Conservation (phyloP, 64 coral and sea anemone genomes). For the Exaiptasia diaphana region DNA sequence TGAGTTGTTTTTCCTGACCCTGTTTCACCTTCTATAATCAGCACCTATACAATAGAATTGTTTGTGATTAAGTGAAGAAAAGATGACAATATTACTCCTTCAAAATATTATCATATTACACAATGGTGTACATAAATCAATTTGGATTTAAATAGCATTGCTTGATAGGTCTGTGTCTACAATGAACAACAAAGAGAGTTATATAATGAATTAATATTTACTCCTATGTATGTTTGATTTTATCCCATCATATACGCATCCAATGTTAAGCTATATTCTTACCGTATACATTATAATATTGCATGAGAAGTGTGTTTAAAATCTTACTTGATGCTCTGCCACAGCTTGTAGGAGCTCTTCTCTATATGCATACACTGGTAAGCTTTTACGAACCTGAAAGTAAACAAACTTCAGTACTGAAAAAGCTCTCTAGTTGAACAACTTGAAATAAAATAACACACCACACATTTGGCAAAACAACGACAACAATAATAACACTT, state of each 20-base stretch:
- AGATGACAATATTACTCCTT: too few species aligned
- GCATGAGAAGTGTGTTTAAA: neutral
- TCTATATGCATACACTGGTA: conserved; percentile 88
- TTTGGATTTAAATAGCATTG: too few species aligned
- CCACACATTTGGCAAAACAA: neutral
- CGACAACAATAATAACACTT: neutral
- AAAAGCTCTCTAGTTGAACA: neutral
- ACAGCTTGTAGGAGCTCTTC: conserved; percentile 80
- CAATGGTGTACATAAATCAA: too few species aligned
- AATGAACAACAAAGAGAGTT: too few species aligned
- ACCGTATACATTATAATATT: neutral
- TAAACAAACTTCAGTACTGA: too few species aligned
- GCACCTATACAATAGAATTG: conserved; percentile 47
- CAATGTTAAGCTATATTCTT: too few species aligned
- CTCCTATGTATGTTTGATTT: too few species aligned
- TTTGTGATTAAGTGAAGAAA: neutral
- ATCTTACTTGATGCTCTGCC: conserved; percentile 83
- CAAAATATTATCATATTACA: too few species aligned
- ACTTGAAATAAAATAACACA: neutral
- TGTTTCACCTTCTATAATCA: conserved; percentile 97
- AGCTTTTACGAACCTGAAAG: conserved; percentile 77
- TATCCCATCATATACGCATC: too few species aligned
- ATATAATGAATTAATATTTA: too few species aligned
- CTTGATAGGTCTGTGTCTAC: too few species aligned
- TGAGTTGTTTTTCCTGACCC: conserved; percentile 98